These are phyloP conservation scores for Burhinus bistriatus DNA, from an alignment of 2,113 vertebrate genomes.

Conservation along the genomic window DNA sequence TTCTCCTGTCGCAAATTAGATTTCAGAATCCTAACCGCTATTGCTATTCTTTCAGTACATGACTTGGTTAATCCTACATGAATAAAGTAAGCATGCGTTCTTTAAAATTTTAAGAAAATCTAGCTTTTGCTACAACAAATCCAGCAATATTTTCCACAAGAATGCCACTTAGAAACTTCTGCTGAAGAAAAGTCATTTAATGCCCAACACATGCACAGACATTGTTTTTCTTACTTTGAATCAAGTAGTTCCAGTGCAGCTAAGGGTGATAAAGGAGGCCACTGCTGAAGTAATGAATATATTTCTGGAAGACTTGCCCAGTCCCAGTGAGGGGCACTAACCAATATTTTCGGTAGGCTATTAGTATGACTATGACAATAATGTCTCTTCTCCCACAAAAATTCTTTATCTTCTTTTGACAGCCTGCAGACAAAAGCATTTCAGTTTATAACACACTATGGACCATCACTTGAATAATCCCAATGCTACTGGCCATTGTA, in stretches of 20 bases:
- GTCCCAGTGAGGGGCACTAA: conserved; percentile 92
- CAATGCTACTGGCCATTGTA: neutral
- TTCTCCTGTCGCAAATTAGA: neutral
- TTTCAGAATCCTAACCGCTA: neutral
- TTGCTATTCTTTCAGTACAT: neutral
- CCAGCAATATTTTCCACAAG: neutral
- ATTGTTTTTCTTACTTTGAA: conserved; percentile 75
- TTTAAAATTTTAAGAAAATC: neutral
- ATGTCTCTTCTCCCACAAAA: conserved; percentile 91
- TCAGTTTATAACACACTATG: neutral
- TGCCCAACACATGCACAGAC: neutral
- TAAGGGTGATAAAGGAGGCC: conserved; percentile 86
- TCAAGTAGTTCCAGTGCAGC: conserved; percentile 92
- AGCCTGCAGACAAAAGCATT: conserved; percentile 76
- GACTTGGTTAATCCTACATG: neutral
- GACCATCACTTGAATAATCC: neutral
- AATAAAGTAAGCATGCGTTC: fast-evolving
- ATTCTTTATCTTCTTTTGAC: conserved; percentile 86
- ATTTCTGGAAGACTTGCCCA: conserved; percentile 89
- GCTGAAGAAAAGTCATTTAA: neutral
- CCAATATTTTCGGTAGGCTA: conserved; percentile 90
- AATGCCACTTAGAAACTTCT: neutral
- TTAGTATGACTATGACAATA: conserved; percentile 80
- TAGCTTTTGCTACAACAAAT: neutral
- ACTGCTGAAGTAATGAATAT: conserved; percentile 86